Evolutionary conservation across 2,888 invertebrate genomes (phyloP).

Genomic region (Sesia bembeciformis): DNA sequence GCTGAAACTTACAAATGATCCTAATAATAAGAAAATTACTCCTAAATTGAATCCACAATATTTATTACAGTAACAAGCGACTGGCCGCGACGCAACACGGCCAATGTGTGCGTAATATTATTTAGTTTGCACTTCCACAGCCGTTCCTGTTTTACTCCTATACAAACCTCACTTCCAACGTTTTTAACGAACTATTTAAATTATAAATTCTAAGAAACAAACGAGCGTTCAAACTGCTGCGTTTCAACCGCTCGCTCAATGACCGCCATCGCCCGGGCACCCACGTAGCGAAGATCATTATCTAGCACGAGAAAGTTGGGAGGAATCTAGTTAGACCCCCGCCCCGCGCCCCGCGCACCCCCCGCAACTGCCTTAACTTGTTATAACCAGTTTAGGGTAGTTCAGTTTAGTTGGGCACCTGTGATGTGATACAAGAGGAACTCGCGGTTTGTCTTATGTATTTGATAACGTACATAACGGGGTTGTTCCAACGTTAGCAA

Average conservation of each 20-base stretch:
- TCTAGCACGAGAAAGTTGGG: constrained; percentile 66
- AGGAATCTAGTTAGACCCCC: constrained; percentile 63
- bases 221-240: constrained; percentile 22
- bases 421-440: constrained; percentile 60
- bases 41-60: too few relatives aligned
- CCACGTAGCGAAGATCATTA: constrained; percentile 71
- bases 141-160: too few relatives aligned
- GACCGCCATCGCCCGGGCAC: constrained; percentile 26
- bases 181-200: not conserved
- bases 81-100: too few relatives aligned
- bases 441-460: constrained; percentile 40
- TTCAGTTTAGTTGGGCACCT: constrained; percentile 61
- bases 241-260: constrained; percentile 12
- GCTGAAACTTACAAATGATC: too few relatives aligned
- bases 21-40: too few relatives aligned
- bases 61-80: too few relatives aligned
- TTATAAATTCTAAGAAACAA: constrained; percentile 2
- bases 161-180: not conserved
- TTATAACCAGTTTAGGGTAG: constrained; percentile 69
- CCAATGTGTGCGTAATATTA: too few relatives aligned
- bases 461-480: not conserved
- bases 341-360: constrained; percentile 20
- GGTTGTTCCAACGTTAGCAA: not conserved
- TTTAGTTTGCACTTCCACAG: too few relatives aligned
- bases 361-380: constrained; percentile 49